Conservation (phyloP, 2,113 vertebrate species). For the Canis aureus region DNA sequence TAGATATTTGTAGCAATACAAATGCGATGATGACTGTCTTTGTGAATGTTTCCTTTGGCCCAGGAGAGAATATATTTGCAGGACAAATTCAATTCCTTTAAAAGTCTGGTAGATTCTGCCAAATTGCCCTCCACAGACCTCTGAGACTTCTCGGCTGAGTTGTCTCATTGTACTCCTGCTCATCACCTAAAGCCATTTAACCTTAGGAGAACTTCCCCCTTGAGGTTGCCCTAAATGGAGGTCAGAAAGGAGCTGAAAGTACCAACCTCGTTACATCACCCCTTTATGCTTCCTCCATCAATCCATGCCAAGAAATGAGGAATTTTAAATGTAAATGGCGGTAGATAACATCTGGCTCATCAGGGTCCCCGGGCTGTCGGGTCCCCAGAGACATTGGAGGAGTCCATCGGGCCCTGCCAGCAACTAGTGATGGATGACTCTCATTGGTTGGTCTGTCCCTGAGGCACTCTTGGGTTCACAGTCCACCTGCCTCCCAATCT, state of each 20-base stretch:
- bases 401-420: not conserved
- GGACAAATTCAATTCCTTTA: not conserved
- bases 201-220: not conserved
- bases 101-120: slow-evolving; percentile 24
- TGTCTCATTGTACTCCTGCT: slow-evolving; percentile 13
- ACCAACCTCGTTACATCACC: not conserved
- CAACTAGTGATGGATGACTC: slow-evolving; percentile 74
- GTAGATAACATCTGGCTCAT: slow-evolving; percentile 71
- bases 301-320: slow-evolving; percentile 57
- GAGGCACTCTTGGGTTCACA: slow-evolving; percentile 30
- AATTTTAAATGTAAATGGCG: slow-evolving; percentile 73
- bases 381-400: slow-evolving; percentile 34
- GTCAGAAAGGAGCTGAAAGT: slow-evolving; percentile 43
- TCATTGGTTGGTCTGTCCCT: slow-evolving; percentile 48
- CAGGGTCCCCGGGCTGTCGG: slow-evolving; percentile 8
- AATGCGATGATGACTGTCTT: not conserved
- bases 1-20: not conserved
- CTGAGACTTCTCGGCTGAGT: not conserved
- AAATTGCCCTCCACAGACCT: not conserved
- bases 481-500: slow-evolving; percentile 65
- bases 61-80: not conserved
- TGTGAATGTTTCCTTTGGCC: not conserved
- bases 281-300: slow-evolving; percentile 47
- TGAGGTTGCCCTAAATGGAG: slow-evolving; percentile 23
- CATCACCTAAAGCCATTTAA: slow-evolving; percentile 35